Conservation (phyloP, 2,888 invertebrate species). For the Myathropa florea region DNA sequence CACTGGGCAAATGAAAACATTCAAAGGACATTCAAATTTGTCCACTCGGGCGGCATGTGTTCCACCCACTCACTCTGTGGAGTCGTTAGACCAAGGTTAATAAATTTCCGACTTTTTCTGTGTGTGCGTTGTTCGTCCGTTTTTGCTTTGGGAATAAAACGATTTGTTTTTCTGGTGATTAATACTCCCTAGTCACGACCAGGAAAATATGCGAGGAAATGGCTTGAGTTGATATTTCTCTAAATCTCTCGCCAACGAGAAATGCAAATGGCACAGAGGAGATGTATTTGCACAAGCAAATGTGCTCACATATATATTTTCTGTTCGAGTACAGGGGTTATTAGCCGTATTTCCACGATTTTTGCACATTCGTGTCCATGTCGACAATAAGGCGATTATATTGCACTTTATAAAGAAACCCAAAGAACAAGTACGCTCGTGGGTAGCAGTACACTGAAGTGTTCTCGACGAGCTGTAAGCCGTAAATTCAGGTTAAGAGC, state of each 20-base stretch:
- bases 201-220: slow-evolving; percentile 30
- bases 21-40: neutral
- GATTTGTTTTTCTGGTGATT: slow-evolving; percentile 47
- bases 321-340: neutral
- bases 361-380: slow-evolving; percentile 26
- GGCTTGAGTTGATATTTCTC: slow-evolving; percentile 12
- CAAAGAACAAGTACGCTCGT: neutral
- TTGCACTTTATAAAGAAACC: slow-evolving; percentile 13
- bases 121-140: neutral
- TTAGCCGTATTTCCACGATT: neutral
- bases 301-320: neutral
- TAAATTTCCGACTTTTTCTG: neutral
- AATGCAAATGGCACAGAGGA: slow-evolving; percentile 1
- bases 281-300: neutral
- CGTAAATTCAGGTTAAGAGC: neutral
- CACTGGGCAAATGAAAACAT: neutral
- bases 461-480: neutral
- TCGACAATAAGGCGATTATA: slow-evolving; percentile 1
- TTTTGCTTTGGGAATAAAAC: slow-evolving; percentile 36
- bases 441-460: neutral
- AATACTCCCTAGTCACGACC: slow-evolving; percentile 47
- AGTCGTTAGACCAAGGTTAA: neutral
- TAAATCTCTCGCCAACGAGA: slow-evolving; percentile 8
- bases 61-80: neutral
- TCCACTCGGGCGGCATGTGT: neutral